Evolutionary conservation across 2,888 invertebrate genomes (phyloP), one percentile per base, ranked within the genome.

Genomic region (Nomada hirtipes): DNA sequence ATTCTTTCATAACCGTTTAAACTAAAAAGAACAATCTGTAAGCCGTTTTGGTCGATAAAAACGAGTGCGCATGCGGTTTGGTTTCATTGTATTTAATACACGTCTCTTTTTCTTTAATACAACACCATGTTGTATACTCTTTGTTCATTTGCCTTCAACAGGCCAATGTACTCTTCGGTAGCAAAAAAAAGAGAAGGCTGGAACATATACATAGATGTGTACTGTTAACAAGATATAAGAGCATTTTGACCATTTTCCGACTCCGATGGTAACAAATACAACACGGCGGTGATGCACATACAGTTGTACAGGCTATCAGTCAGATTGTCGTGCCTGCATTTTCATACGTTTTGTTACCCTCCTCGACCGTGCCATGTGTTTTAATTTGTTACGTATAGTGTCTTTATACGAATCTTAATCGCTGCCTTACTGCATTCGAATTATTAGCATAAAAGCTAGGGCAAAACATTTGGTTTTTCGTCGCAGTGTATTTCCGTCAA

Each of bases 391-490:
- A 10, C 36, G n/a, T 20, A 11, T 13, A 23, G 23, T 10, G 11
- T 42, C n/a, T 11, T 36, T 18, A 13, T 42, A 15, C n/a, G 2
- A 42, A 23, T 72, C 52, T 68, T 61, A 18, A 52, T 15, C 29
- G 20, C 9, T 55, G n/a, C 7, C 42, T 15, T 10, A 50, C 29
- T 18, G 10, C 4, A 18, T 18, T 13, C 53, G 64, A 15, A 44
- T 15, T 59, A 23, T 36, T 57, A 47, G 55, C 44, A 36, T 36
- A 36, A 47, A 47, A 73, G 73, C 79, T 50, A 77, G 72, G 74
- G 72, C 63, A 50, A 60, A 67, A 82, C 80, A 83, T 79, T 79
- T 74, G 76, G 80, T 78, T 84, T 71, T 74, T 79, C 73, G 59
- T 74, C 69, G 42, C 36, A 61, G 67, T 72, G 60, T 68, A 77